Percentiles rank a stretch among this genome's conserved stretches.
phyloP scores from a whole-genome alignment of 2,797 vertebrate species.

The Melanogrammus aeglefinus region DNA sequence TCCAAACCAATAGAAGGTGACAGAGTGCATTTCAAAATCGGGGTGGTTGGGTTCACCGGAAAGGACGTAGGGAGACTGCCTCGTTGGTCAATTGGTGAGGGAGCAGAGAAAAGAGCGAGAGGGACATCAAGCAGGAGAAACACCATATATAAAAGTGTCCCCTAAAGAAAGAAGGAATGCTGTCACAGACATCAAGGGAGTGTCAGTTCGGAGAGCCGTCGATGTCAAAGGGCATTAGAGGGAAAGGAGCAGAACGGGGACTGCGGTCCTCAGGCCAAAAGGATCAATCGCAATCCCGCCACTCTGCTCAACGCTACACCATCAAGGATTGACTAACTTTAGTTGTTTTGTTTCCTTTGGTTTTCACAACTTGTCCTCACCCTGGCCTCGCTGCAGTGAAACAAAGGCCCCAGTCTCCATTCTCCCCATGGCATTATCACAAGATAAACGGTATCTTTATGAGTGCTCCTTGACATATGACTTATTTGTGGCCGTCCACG shows the following conservation, averaged over 20 bases:
- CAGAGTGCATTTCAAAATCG: neutral
- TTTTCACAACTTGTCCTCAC: slow-evolving; percentile 5
- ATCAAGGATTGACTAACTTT: neutral
- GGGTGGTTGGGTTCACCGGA: neutral
- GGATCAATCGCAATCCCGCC: slow-evolving; percentile 50
- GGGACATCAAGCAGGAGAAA: neutral
- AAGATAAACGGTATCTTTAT: slow-evolving; percentile 36
- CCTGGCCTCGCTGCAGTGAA: slow-evolving; percentile 42
- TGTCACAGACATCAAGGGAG: neutral
- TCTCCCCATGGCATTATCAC: slow-evolving; percentile 22
- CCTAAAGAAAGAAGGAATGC: neutral
- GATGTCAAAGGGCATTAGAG: slow-evolving; percentile 26
- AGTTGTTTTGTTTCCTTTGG: neutral
- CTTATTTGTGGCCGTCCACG: slow-evolving; percentile 29
- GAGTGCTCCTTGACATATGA: slow-evolving; percentile 33
- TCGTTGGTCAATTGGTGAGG: neutral
- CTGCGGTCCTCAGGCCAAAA: slow-evolving; percentile 32
- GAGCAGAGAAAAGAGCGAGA: neutral
- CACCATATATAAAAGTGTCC: neutral
- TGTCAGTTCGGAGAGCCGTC: neutral
- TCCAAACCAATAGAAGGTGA: neutral
- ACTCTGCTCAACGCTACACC: slow-evolving; percentile 29
- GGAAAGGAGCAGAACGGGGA: slow-evolving; percentile 35
- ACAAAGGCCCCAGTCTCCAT: slow-evolving; percentile 55
- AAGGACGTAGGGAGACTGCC: neutral